Base-by-base conservation (phyloP, 2,888 invertebrate genomes). In the Pristionchus japonicus region DNA sequence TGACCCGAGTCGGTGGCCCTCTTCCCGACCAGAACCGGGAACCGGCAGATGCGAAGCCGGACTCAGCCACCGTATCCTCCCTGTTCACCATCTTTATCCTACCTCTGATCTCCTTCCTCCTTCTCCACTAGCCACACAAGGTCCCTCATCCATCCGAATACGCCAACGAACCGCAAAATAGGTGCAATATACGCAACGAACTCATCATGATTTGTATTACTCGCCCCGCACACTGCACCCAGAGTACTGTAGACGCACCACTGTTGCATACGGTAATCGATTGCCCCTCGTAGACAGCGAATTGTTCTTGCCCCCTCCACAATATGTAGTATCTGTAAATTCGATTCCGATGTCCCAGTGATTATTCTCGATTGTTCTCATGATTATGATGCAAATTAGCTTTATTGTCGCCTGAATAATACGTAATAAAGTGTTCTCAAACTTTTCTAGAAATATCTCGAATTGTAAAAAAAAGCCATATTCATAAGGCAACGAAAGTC, bases 1-100 rank as follows among this genome's bases (percentile, higher is more conserved):
- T 80, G 27, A 57, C 88, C 20, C 89, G 88, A 37, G 86, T 89
- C 11, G 88, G 88, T n/a, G 84, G 74, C 23, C 82, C 82, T 20
- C 27, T 83, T n/a, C 70, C 70, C 40, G 11, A 17, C 20, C 20
- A 40, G 70, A 37, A 15, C 43, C 40, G 74, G 37, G 43, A 40
- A n/a, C n/a, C 43, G 13, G 27, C 27, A 20, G 34, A 31, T 34
- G 15, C 34, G 13, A 31, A 77, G 9, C 77, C 77, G n/a, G 77
- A 77, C 17, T 77, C 77, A 43, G 77, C 77, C 17, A 40, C 77
- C 43, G 34, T 20, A n/a, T 47, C 43, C 77, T 77, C 77, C 27
- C 77, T 77, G 9, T 20, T 77, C n/a, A 77, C 77, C 77, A 40
- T 77, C 43, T 17, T 77, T 11, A 13, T 77, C 47, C 43, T 77